Conservation (phyloP, 2,113 vertebrate species). For the Colaptes auratus region DNA sequence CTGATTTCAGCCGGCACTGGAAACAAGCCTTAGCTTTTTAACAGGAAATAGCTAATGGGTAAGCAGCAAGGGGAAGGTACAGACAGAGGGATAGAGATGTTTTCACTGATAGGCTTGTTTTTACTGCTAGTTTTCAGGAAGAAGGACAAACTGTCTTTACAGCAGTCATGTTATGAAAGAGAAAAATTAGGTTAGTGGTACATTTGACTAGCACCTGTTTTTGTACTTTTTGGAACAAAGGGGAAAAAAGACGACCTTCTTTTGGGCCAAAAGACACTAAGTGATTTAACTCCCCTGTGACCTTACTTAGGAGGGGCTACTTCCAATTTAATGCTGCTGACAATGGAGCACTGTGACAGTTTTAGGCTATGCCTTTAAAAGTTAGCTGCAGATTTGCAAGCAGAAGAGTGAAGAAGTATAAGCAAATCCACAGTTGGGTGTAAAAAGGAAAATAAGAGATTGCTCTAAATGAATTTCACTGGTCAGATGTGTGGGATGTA, state of each 20-base stretch:
- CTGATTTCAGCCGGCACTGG: background rate
- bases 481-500: no score
- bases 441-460: no score
- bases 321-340: background rate
- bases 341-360: background rate
- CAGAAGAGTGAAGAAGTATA: no score
- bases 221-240: constrained; percentile 31
- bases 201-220: constrained; percentile 62
- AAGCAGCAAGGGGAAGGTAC: constrained; percentile 21
- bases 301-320: background rate
- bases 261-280: background rate
- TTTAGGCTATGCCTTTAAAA: no score
- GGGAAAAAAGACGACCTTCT: background rate
- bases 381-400: no score
- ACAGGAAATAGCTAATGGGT: background rate
- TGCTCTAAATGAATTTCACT: no score
- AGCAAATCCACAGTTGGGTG: no score
- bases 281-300: background rate
- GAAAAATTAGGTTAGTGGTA: constrained; percentile 64
- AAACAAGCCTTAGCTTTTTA: constrained; percentile 50
- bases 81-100: constrained; percentile 50
- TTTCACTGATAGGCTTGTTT: constrained; percentile 32
- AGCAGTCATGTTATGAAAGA: constrained; percentile 54
- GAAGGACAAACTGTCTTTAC: constrained; percentile 64
- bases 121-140: constrained; percentile 67